Base-by-base conservation (phyloP, 2,888 invertebrate species). In the Drosophila setosimentum region DNA sequence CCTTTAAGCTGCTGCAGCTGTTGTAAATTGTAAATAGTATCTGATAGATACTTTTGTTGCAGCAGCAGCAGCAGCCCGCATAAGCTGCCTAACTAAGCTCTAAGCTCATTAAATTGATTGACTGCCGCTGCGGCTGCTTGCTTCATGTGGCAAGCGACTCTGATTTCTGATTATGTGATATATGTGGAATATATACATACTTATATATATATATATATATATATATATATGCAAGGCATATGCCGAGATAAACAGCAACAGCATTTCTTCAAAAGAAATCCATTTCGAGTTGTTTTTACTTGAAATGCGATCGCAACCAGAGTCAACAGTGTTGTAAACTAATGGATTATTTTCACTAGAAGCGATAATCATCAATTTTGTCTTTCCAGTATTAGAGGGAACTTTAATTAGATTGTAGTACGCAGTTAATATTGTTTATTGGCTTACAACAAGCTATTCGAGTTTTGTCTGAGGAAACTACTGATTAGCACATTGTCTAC, bases 31-130 rank as follows among this genome's bases (percentile, higher is more conserved):
- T 42, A 54, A 61, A 53, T 62, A 58, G 75, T 74, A 74, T 77
- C 81, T 74, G 66, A 61, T 71, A 74, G 81, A 80, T 81, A 80
- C 58, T 55, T 66, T 57, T 68, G 33, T 11, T 6, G 2, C 63
- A 53, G 58, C 51, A 45, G 42, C 42, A 42, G 16, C 33, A 33
- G 29, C 40, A 30, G 30, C 80, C 80, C 80, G 81, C 80, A 80
- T 80, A 80, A 73, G 76, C 53, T 54, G 75, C 55, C 60, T 57
- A 29, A 40, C 58, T 67, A 37, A 57, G 57, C 54, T 40, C 54
- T 68, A 57, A 76, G 71, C 74, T 80, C 81, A 81, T 80, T 80
- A 80, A 74, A 72, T 78, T 80, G 80, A 80, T 80, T 80, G 80
- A 80, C 70, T 69, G 74, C 67, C 53, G 33, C 24, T 33, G 30